Base-by-base conservation (phyloP, 1,140 invertebrate genomes). In the Drosophila saltans region DNA sequence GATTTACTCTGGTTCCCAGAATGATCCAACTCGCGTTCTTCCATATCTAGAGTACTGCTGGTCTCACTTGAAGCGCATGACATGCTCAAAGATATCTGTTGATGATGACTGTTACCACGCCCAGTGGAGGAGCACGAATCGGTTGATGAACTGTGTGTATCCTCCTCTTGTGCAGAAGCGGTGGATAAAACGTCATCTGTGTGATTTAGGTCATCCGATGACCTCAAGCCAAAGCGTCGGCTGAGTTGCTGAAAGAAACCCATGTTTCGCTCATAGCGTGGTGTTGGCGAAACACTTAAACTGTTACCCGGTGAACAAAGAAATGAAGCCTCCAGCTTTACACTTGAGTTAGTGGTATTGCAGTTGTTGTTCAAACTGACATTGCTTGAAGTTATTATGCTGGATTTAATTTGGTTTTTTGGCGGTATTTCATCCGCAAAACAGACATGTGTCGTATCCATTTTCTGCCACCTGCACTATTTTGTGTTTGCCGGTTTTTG, bases 31-130 rank as follows among this genome's bases (percentile, higher is more conserved):
- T 88, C 60, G 63, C 69, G 85, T 72, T 85, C 90, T 30, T 92
- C 89, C 10, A 88, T 90, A 64, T 92, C 82, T 8, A 85, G 91
- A 71, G 94, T 93, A 91, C 94, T 94, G 88, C 94, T 94, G 16
- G 94, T 93, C 40, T 95, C 94, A 78, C 94, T 95, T 30, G 93
- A 93, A 65, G 94, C 94, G 78, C 93, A 94, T 24, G 94, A 94
- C 72, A 93, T 78, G 48, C 94, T 94, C 66, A 92, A 74, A 10
- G 81, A 86, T 66, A 93, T 92, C 52, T 93, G 88, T 4, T 92
- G 92, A 91, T 88, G 69, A 36, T 69, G 65, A 7, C 41, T 60
- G 40, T 91, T 41, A 30, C 67, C 59, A 59, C 76, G 72, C 66
- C 93, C 80, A 61, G 93, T 93, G 69, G 93, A 94, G 78, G 94